Evolutionary conservation across 1,140 invertebrate species (phyloP).

Genomic region (Tribolium madens): DNA sequence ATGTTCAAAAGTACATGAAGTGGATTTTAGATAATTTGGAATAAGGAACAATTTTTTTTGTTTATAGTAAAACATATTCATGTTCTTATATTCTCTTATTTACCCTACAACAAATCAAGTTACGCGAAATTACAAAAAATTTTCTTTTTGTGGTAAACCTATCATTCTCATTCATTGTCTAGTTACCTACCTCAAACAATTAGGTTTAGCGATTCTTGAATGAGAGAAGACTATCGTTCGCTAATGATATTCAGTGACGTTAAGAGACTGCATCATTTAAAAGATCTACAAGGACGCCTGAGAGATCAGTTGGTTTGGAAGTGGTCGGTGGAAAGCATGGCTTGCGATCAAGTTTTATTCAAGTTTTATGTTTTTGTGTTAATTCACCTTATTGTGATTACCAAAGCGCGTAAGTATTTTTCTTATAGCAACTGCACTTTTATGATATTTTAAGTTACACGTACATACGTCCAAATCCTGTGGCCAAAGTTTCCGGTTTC

Average conservation of each 20-base stretch:
- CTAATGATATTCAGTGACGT: constrained; percentile 11
- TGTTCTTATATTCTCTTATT: neutral
- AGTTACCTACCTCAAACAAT: neutral
- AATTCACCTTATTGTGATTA: neutral
- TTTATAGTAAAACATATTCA: neutral
- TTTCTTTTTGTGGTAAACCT: neutral
- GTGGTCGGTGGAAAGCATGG: constrained; percentile 1
- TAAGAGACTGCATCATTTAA: constrained; percentile 12
- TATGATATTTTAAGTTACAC: too few species aligned
- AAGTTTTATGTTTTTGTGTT: constrained; percentile 3
- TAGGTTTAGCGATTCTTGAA: neutral
- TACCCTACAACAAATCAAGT: neutral
- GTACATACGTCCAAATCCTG: too few species aligned
- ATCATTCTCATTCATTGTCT: neutral
- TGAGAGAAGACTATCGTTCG: neutral
- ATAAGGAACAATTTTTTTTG: neutral
- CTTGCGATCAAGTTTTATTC: neutral
- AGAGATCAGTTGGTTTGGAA: constrained; percentile 6
- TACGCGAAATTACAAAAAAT: neutral
- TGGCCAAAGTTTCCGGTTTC: too few species aligned
- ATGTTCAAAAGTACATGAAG: constrained; percentile 54
- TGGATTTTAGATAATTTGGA: constrained; percentile 60
- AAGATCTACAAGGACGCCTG: constrained; percentile 14
- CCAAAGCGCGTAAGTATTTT: neutral
- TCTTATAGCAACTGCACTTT: neutral